Conservation (phyloP, 1,140 invertebrate species). For the Drosophila chauvacae region DNA sequence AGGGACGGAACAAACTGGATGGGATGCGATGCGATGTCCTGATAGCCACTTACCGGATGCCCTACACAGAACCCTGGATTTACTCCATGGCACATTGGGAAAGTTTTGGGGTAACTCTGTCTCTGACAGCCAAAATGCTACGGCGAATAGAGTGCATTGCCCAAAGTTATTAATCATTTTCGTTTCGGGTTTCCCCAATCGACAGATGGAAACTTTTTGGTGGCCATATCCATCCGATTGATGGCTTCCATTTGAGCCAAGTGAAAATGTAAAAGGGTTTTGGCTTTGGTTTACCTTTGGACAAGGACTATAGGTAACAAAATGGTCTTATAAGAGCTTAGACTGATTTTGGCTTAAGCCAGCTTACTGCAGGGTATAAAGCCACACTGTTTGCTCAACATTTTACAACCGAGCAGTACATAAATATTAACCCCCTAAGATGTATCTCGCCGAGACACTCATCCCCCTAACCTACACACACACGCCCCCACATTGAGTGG, state of each 20-base stretch:
- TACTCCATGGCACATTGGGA: constrained; percentile 23
- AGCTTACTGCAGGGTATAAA: constrained; percentile 20
- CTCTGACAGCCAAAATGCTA: constrained; percentile 30
- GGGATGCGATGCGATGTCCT: constrained; percentile 17
- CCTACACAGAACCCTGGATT: constrained; percentile 32
- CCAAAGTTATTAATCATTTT: constrained; percentile 53
- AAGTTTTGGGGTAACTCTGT: constrained; percentile 36
- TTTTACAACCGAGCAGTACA: constrained; percentile 36
- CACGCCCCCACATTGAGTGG: constrained; percentile 25
- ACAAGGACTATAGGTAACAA: not conserved
- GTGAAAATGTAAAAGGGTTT: constrained; percentile 7
- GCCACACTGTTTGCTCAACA: constrained; percentile 16
- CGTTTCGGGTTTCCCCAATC: not conserved
- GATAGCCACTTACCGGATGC: constrained; percentile 53
- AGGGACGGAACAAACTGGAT: constrained; percentile 16
- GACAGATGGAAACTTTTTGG: constrained; percentile 24
- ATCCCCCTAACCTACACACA: constrained; percentile 1
- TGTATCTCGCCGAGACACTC: constrained; percentile 20
- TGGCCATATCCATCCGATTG: constrained; percentile 2
- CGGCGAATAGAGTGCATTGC: constrained; percentile 3
- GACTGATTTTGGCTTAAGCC: constrained; percentile 17
- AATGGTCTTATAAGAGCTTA: constrained; percentile 3
- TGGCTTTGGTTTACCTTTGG: not conserved
- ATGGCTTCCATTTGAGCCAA: constrained; percentile 17
- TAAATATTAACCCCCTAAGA: constrained; percentile 44